These are phyloP conservation scores for Doryteuthis pealeii DNA, from an alignment of 1,140 invertebrate species.

Conservation along the genomic window DNA sequence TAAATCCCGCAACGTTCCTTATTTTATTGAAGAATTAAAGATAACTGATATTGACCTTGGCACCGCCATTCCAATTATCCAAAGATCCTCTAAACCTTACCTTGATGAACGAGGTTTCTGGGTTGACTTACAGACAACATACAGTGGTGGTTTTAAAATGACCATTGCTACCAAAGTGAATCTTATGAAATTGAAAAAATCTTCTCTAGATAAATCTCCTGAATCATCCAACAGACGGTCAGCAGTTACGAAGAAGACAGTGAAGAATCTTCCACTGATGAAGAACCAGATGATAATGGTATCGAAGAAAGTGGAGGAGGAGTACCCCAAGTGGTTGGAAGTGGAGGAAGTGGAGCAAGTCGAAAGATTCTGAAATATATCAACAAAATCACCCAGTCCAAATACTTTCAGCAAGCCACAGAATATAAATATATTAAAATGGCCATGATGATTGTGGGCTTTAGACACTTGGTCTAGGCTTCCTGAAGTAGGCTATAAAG, in stretches of 20 bases:
- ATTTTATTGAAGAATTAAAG: slow-evolving; percentile 82
- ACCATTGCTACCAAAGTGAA: slow-evolving; percentile 95
- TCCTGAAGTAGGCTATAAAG: too few relatives aligned
- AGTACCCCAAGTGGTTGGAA: neutral
- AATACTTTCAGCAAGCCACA: slow-evolving; percentile 80
- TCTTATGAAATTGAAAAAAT: slow-evolving; percentile 77
- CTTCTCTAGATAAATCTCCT: slow-evolving; percentile 12
- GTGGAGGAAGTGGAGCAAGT: slow-evolving; percentile 62
- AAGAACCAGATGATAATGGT: slow-evolving; percentile 20
- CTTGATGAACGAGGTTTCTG: slow-evolving; percentile 87
- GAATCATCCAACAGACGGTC: neutral
- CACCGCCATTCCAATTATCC: slow-evolving; percentile 74
- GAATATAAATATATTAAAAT: slow-evolving; percentile 65
- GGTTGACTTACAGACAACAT: slow-evolving; percentile 88
- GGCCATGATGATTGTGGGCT: slow-evolving; percentile 68
- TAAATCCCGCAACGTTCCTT: too few relatives aligned
- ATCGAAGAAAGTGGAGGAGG: slow-evolving; percentile 29
- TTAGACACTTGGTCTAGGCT: too few relatives aligned
- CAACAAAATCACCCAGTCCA: slow-evolving; percentile 85
- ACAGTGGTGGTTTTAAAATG: slow-evolving; percentile 84
- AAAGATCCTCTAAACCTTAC: slow-evolving; percentile 72
- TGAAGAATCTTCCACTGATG: slow-evolving; percentile 86
- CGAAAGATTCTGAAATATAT: slow-evolving; percentile 83
- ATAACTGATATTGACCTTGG: slow-evolving; percentile 81
- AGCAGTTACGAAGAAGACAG: slow-evolving; percentile 83